Evolutionary conservation across 2,797 vertebrate genomes (phyloP).

Genomic region (Paramormyrops hopkinsi): DNA sequence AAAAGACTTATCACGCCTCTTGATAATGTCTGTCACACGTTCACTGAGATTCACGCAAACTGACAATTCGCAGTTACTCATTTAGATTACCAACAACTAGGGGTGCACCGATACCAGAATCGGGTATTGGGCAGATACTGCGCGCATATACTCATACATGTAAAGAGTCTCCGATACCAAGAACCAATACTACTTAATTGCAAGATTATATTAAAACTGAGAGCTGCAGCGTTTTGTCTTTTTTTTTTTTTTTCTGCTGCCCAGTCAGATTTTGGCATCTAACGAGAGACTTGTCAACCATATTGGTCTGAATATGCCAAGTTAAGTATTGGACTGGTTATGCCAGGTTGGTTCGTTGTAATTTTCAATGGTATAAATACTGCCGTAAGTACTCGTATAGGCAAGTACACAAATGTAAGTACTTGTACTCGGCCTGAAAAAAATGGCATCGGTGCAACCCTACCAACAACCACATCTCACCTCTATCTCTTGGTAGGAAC

Average conservation of each 20-base stretch:
- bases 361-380: neutral
- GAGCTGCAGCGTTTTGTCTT: neutral
- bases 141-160: neutral
- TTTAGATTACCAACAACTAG: neutral
- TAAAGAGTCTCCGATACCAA: neutral
- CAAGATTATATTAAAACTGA: neutral
- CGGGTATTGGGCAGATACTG: too few species aligned
- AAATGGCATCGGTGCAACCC: neutral
- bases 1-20: neutral
- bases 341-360: neutral
- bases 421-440: neutral
- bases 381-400: neutral
- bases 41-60: neutral
- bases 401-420: neutral
- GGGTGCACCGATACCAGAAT: too few species aligned
- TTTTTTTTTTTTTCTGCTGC: neutral
- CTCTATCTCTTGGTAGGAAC: slow-evolving; percentile 97
- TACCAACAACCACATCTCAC: slow-evolving; percentile 48
- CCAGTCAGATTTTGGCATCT: neutral
- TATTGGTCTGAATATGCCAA: neutral
- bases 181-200: neutral
- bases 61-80: neutral
- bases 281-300: neutral
- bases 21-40: neutral
- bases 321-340: neutral